Evolutionary conservation across 2,113 vertebrate species (phyloP).

Genomic region (Apeltes quadracus): DNA sequence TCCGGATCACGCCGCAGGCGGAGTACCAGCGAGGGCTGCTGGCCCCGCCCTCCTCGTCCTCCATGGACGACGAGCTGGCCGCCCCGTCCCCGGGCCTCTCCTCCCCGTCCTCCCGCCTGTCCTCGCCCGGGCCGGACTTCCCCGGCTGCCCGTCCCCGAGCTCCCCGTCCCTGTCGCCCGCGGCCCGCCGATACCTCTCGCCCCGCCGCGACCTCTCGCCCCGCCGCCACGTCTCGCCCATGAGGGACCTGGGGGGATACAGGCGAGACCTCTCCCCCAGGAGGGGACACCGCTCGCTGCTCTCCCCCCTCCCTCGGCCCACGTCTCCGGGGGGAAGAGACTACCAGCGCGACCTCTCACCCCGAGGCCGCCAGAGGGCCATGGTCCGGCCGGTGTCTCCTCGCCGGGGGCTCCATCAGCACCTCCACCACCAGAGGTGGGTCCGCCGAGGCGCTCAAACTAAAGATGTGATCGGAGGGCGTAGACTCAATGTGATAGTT

Average conservation of each 20-base stretch:
- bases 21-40: constrained; percentile 89
- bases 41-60: constrained; percentile 76
- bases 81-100: constrained; percentile 85
- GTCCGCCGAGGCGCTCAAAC: too few relatives aligned
- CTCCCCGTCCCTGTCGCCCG: constrained; percentile 88
- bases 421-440: constrained; percentile 71
- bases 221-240: constrained; percentile 81
- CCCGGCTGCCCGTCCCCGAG: constrained; percentile 86
- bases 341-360: constrained; percentile 90
- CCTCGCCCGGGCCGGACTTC: constrained; percentile 89
- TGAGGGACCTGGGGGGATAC: constrained; percentile 82
- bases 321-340: constrained; percentile 85
- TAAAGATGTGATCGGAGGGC: too few relatives aligned
- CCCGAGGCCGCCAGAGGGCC: constrained; percentile 88
- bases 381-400: constrained; percentile 88
- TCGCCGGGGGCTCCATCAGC: constrained; percentile 87
- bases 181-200: constrained; percentile 87
- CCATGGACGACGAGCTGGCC: constrained; percentile 89
- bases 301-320: constrained; percentile 78
- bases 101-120: constrained; percentile 82
- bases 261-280: constrained; percentile 92
- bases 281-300: constrained; percentile 78
- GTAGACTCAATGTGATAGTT: too few relatives aligned
- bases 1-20: constrained; percentile 91
- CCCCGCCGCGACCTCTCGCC: constrained; percentile 87